Percentiles rank a stretch among this genome's conserved stretches.
Conservation (phyloP, 2,113 vertebrate genomes). For the Corythornis cristatus region DNA sequence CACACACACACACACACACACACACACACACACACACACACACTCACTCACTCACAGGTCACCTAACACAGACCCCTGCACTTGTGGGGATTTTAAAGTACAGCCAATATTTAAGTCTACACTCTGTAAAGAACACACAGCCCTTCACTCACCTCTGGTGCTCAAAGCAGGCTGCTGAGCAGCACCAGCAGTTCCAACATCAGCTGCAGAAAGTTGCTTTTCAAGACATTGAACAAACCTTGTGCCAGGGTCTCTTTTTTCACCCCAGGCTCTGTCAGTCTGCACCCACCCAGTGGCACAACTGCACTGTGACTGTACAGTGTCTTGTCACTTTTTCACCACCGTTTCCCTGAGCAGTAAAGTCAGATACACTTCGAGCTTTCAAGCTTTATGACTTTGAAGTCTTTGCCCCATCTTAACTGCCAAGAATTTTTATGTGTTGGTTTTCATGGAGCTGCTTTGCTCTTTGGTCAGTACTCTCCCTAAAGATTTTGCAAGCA, state of each 20-base stretch:
- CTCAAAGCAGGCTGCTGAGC: background rate
- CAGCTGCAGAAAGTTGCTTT: background rate
- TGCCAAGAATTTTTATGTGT: background rate
- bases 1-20: too few relatives aligned
- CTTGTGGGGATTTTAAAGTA: rapidly evolving
- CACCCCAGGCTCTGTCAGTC: background rate
- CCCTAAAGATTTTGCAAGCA: background rate
- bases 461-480: conserved; percentile 29
- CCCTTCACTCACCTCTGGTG: background rate
- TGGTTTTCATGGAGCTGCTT: background rate
- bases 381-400: background rate
- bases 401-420: background rate
- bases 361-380: background rate
- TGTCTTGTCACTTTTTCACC: rapidly evolving
- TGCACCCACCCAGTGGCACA: background rate
- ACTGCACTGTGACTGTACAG: rapidly evolving
- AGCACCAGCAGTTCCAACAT: background rate
- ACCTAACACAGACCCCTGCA: rapidly evolving
- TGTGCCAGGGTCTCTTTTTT: background rate
- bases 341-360: rapidly evolving
- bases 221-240: background rate
- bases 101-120: background rate
- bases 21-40: too few relatives aligned
- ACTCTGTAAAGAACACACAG: background rate
- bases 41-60: background rate